These are phyloP conservation scores for Cyaniris semiargus DNA, from an alignment of 2,888 invertebrate genomes.

Conservation along the genomic window DNA sequence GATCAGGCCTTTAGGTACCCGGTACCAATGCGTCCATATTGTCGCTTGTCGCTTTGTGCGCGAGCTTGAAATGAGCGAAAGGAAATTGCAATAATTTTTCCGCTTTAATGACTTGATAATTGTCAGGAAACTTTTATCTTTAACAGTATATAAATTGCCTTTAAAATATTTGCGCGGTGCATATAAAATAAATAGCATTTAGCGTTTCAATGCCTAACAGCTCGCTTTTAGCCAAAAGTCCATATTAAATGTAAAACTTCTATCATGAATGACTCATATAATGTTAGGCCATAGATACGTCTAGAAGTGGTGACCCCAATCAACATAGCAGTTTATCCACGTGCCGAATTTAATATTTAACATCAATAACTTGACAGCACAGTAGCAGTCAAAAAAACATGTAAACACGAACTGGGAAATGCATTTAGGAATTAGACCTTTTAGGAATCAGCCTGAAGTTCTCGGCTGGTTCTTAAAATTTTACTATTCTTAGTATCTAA, in stretches of 20 bases:
- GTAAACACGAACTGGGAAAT: too few species aligned
- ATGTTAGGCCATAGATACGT: not conserved
- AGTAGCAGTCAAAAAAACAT: not conserved
- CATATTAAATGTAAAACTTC: too few species aligned
- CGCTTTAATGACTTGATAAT: slow-evolving; percentile 36
- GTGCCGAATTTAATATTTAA: not conserved
- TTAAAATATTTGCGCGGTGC: not conserved
- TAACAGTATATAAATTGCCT: not conserved
- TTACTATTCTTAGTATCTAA: too few species aligned
- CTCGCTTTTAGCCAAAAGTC: not conserved
- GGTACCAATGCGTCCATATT: not conserved
- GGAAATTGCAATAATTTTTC: slow-evolving; percentile 45
- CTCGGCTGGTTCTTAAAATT: too few species aligned
- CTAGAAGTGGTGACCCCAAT: not conserved
- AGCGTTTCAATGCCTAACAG: not conserved
- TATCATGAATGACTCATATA: not conserved
- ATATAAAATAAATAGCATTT: not conserved
- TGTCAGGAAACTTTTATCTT: slow-evolving; percentile 36
- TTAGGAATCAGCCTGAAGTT: too few species aligned
- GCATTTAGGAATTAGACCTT: too few species aligned
- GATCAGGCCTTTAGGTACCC: too few species aligned
- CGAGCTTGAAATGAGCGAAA: slow-evolving; percentile 37
- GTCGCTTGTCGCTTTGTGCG: not conserved
- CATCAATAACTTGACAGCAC: not conserved
- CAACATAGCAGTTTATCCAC: not conserved